These are phyloP conservation scores for Ennomos fuscantarius DNA, from an alignment of 2,888 invertebrate genomes.

Conservation along the genomic window DNA sequence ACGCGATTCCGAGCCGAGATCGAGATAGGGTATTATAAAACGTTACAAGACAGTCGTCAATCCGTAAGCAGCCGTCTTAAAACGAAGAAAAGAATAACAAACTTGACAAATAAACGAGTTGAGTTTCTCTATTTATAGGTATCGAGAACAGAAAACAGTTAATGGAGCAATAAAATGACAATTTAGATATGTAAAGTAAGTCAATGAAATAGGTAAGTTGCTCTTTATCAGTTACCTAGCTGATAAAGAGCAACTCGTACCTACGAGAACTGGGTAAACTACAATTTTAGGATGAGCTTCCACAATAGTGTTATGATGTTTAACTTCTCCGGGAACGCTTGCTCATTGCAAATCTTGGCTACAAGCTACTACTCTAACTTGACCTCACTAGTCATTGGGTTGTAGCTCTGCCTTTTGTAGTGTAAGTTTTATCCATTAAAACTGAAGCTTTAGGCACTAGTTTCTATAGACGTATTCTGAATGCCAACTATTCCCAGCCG, in stretches of 20 bases:
- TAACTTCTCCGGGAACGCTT: too few relatives aligned
- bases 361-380: too few relatives aligned
- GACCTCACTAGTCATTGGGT: too few relatives aligned
- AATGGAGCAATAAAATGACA: too few relatives aligned
- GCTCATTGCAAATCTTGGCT: too few relatives aligned
- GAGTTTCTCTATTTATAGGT: slow-evolving; percentile 1
- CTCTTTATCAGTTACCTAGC: too few relatives aligned
- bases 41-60: slow-evolving; percentile 29
- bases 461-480: slow-evolving; percentile 32
- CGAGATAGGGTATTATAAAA: slow-evolving; percentile 44
- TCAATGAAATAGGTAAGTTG: too few relatives aligned
- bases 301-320: too few relatives aligned
- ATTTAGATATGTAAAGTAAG: too few relatives aligned
- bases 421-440: slow-evolving; percentile 12
- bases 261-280: too few relatives aligned
- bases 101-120: slow-evolving; percentile 10
- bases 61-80: slow-evolving; percentile 11
- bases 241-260: too few relatives aligned
- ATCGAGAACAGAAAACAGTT: slow-evolving; percentile 1
- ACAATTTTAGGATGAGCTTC: too few relatives aligned
- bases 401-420: neutral
- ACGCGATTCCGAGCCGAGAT: slow-evolving; percentile 42
- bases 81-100: slow-evolving; percentile 14
- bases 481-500: slow-evolving; percentile 40
- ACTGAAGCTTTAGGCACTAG: slow-evolving; percentile 21